A percentile compares a stretch with the other conserved stretches of the same genome.
phyloP scores from a whole-genome alignment of 2,888 invertebrate species.

The Pegoplata infirma region DNA sequence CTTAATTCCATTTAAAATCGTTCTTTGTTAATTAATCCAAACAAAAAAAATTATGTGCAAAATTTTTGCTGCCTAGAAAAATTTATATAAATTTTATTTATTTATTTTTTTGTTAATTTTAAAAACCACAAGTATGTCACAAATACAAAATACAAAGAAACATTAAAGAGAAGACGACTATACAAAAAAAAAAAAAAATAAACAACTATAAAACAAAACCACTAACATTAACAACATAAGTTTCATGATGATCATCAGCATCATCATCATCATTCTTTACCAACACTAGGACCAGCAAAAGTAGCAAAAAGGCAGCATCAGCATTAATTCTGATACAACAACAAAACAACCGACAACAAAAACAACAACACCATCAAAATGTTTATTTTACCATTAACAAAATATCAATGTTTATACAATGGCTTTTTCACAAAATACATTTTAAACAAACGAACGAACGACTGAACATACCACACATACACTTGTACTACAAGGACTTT shows the following conservation, averaged over 20 bases:
- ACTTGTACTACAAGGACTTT: not conserved
- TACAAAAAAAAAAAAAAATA: not conserved
- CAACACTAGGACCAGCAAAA: not conserved
- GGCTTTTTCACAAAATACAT: slow-evolving; percentile 13
- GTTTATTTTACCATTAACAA: slow-evolving; percentile 34
- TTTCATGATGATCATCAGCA: not conserved
- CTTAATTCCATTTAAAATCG: no score
- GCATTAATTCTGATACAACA: not conserved
- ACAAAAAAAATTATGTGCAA: no score
- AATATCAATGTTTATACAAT: slow-evolving; percentile 40
- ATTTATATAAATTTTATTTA: no score
- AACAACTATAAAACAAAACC: not conserved
- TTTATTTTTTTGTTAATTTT: not conserved
- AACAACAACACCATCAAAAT: not conserved
- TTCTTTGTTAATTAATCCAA: no score
- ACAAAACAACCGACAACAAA: slow-evolving; percentile 7
- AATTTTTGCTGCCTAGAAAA: no score
- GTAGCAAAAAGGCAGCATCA: not conserved
- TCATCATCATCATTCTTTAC: no score
- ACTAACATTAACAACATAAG: not conserved
- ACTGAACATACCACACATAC: not conserved
- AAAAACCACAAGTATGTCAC: slow-evolving; percentile 19
- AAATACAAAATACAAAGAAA: slow-evolving; percentile 1
- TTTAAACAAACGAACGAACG: not conserved
- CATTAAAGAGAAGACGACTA: no score